These are phyloP conservation scores for Sinocyclocheilus maitianheensis DNA, from an alignment of 2,113 vertebrate genomes.

Conservation along the genomic window DNA sequence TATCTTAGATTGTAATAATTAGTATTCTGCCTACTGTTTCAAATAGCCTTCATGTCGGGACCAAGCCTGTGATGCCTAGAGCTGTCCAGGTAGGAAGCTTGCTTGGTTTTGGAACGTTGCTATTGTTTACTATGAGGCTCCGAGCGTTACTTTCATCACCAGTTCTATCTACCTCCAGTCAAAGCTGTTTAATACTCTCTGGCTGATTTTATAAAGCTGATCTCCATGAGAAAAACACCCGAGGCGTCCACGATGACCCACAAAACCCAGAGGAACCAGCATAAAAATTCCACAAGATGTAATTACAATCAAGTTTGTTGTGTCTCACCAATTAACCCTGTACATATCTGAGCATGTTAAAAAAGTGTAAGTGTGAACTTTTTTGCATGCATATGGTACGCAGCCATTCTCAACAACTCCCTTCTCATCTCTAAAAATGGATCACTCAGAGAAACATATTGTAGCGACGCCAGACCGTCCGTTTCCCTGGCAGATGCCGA, in stretches of 20 bases:
- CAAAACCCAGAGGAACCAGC: background rate
- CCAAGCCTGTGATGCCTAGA: background rate
- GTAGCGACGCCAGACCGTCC: conserved; percentile 53
- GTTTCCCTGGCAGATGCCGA: conserved; percentile 53
- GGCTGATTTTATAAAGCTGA: background rate
- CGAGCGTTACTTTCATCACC: background rate
- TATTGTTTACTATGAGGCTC: background rate
- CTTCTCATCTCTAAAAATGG: conserved; percentile 56
- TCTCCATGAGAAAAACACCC: conserved; percentile 27
- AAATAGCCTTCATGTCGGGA: background rate
- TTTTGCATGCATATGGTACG: conserved; percentile 52
- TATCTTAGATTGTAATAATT: background rate
- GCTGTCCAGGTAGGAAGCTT: background rate
- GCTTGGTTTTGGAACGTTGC: background rate
- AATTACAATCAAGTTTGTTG: conserved; percentile 34
- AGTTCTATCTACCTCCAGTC: background rate
- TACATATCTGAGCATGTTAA: conserved; percentile 14
- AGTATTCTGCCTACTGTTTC: background rate
- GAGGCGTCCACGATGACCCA: conserved; percentile 20
- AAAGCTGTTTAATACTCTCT: background rate
- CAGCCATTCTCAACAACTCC: conserved; percentile 43
- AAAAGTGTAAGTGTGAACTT: conserved; percentile 46
- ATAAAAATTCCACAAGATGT: conserved; percentile 31
- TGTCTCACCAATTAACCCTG: conserved; percentile 52
- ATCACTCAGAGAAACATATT: conserved; percentile 60